Base-by-base conservation (phyloP, 2,888 invertebrate genomes). In the Tanytarsus gracilentus region DNA sequence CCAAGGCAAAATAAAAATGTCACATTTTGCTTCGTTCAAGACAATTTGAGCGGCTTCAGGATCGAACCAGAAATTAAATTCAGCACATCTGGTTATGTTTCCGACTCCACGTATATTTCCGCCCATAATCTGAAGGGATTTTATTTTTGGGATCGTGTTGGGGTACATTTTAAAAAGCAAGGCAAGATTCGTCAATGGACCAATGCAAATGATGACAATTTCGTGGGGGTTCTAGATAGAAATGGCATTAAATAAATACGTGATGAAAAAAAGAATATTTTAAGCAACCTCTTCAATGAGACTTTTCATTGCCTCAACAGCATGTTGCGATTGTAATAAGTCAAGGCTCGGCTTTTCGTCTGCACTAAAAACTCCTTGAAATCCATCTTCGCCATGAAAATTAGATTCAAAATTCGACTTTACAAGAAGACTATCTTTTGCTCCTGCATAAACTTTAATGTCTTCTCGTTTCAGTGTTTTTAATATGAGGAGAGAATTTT, bases 101-200 rank as follows among this genome's bases (percentile, higher is more conserved):
- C 84, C 84, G 21, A 76, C 68, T 14, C 76, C 79, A 11, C 14
- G 7, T 5, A n/a, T 7, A 21, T 48, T 58, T 18, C 58, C 58
- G 11, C 90, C 91, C 78, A 88, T 89, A 3, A 90, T 77, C 68
- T 79, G 85, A 30, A 90, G 72, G 48, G 83, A 82, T 63, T 82
- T 81, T 1, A 90, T 71, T 63, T 81, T 77, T 18, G 74, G 67
- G 0, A 80, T 70, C 67, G 91, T 84, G 4, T 77, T 69, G 0
- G 84, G 79, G 65, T 85, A 86, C 66, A 87, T 70, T 66, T 82
- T 81, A 2, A 85, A 76, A 1, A 88, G 83, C 62, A 89, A 67
- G 0, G 90, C 92, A 48, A 89, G 74, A 67, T 91, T 92, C 0
- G 91, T 91, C 23, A 92, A 70, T 0, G 92, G 82, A 0, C 85